These are phyloP conservation scores for Myotis vivesi DNA, from an alignment of 2,797 vertebrate species.

Conservation along the genomic window DNA sequence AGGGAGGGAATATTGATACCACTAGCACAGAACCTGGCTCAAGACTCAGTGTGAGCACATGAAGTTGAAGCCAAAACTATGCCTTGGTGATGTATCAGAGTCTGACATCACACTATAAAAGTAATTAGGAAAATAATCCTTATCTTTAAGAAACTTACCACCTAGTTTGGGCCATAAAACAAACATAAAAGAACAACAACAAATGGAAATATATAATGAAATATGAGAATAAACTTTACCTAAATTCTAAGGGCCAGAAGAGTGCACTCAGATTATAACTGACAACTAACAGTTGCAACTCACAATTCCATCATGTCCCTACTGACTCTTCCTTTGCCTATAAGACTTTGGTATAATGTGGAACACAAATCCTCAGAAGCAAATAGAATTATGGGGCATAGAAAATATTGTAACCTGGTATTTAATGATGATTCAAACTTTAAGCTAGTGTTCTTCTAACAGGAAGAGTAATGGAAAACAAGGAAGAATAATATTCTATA, in stretches of 20 bases:
- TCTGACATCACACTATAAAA: not conserved
- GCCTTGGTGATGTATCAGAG: not conserved
- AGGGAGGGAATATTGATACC: not conserved
- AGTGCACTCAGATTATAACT: not conserved
- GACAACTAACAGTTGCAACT: not conserved
- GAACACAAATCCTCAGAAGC: not conserved
- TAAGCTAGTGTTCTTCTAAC: not conserved
- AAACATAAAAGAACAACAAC: constrained; percentile 2
- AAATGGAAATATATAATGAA: not conserved
- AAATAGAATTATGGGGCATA: not conserved
- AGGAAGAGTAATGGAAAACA: not conserved
- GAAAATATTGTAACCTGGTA: not conserved
- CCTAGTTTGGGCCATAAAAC: not conserved
- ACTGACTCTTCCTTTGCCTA: not conserved
- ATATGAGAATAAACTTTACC: not conserved
- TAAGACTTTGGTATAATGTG: not conserved
- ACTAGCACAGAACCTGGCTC: not conserved
- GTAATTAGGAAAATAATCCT: not conserved
- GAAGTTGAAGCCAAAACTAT: constrained; percentile 33
- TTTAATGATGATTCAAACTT: not conserved
- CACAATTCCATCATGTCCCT: not conserved
- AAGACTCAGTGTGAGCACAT: not conserved
- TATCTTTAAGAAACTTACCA: not conserved
- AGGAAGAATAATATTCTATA: not conserved
- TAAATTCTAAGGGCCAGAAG: constrained; percentile 11